Evolutionary conservation across 2,113 vertebrate genomes (phyloP).

Genomic region (Lota lota): DNA sequence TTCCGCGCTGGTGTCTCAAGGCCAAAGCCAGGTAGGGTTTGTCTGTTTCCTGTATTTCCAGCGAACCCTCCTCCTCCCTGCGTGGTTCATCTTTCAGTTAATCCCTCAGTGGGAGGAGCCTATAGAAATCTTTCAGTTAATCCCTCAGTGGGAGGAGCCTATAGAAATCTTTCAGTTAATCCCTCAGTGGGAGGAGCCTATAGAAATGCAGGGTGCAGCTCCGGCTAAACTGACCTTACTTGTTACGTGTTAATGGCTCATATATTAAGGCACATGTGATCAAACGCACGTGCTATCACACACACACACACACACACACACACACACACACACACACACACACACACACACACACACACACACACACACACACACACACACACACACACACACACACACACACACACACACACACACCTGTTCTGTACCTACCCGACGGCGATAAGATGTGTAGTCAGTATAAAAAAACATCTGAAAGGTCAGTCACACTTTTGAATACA

Average conservation of each 20-base stretch:
- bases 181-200: constrained; percentile 39
- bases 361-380: constrained; percentile 1
- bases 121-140: constrained; percentile 53
- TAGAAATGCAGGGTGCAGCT: constrained; percentile 31
- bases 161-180: constrained; percentile 54
- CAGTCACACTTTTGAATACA: no score
- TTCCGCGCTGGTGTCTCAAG: constrained; percentile 19
- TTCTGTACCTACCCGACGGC: no score
- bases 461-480: no score
- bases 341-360: background rate
- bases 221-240: constrained; percentile 44
- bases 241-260: constrained; percentile 7
- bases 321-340: no score
- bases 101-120: constrained; percentile 44
- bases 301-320: no score
- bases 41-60: background rate
- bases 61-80: constrained; percentile 21
- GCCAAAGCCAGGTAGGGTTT: constrained; percentile 14
- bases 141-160: constrained; percentile 42
- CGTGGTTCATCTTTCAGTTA: constrained; percentile 56
- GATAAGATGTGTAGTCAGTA: no score
- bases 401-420: constrained; percentile 12
- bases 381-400: constrained; percentile 7
- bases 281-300: no score
- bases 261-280: background rate